Conservation (phyloP, 2,113 vertebrate species). For the Ahaetulla prasina region DNA sequence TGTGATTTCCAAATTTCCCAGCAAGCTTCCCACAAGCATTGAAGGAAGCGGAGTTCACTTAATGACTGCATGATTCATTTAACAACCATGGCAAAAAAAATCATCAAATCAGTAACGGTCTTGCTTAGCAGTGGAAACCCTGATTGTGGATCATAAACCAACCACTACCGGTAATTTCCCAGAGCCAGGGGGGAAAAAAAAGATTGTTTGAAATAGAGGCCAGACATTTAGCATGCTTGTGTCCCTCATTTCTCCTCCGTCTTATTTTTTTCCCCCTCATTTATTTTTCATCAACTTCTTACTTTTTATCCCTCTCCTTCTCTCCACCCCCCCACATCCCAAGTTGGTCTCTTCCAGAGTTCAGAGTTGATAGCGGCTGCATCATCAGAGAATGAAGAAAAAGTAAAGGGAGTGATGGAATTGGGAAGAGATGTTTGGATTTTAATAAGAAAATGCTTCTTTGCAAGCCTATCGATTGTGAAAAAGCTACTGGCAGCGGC, state of each 20-base stretch:
- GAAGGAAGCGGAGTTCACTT: background rate
- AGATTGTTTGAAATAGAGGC: background rate
- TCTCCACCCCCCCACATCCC: too few species aligned
- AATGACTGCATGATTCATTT: background rate
- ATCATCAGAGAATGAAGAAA: background rate
- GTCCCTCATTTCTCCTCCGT: background rate
- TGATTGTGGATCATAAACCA: background rate
- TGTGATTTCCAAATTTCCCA: background rate
- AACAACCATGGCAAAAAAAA: background rate
- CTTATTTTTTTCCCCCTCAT: background rate
- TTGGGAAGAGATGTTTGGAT: background rate
- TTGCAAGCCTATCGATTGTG: conserved; percentile 13
- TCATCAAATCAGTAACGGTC: background rate
- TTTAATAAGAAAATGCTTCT: conserved; percentile 22
- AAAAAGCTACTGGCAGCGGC: conserved; percentile 6
- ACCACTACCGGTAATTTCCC: background rate
- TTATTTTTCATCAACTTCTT: background rate
- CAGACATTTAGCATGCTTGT: background rate
- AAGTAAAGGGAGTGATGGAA: background rate
- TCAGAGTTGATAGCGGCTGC: background rate
- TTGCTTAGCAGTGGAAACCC: background rate
- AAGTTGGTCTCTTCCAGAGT: background rate
- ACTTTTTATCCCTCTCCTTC: background rate
- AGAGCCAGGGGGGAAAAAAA: background rate
- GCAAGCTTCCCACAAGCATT: background rate